A percentile compares a stretch with the other conserved stretches of the same genome.
phyloP scores from a whole-genome alignment of 2,113 vertebrate genomes.

The Osmerus mordax region DNA sequence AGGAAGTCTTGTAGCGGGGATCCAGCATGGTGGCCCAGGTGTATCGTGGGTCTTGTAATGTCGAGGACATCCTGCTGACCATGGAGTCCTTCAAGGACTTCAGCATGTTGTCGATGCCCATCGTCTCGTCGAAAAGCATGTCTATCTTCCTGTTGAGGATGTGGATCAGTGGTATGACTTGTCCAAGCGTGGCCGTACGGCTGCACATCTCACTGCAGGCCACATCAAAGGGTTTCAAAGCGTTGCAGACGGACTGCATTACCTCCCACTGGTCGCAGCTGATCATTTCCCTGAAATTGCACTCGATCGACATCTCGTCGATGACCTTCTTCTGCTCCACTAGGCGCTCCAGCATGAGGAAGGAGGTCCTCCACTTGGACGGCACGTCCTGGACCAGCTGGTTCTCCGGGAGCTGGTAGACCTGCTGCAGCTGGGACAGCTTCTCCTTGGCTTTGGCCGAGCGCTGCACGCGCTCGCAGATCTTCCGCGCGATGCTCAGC shows the following conservation, averaged over 20 bases:
- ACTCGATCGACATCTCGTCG: conserved; percentile 89
- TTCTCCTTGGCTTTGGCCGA: conserved; percentile 87
- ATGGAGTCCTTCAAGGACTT: conserved; percentile 90
- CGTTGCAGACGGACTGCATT: conserved; percentile 92
- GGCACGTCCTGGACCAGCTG: conserved; percentile 90
- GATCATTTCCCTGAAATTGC: conserved; percentile 91
- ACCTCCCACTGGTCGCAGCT: conserved; percentile 98
- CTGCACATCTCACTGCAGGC: conserved; percentile 91
- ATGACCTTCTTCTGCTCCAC: conserved; percentile 92
- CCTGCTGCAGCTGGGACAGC: conserved; percentile 82
- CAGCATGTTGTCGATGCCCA: conserved; percentile 97
- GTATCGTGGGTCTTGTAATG: conserved; percentile 86
- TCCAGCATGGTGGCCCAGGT: conserved; percentile 94
- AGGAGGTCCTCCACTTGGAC: conserved; percentile 90
- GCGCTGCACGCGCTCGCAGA: conserved; percentile 90
- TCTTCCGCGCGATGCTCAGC: conserved; percentile 90
- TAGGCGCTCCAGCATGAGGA: conserved; percentile 92
- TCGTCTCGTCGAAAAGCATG: conserved; percentile 92
- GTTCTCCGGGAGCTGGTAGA: conserved; percentile 85
- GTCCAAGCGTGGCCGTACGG: conserved; percentile 86
- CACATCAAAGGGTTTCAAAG: conserved; percentile 90
- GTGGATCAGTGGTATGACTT: conserved; percentile 97
- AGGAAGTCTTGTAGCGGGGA: conserved; percentile 92
- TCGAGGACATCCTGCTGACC: conserved; percentile 85
- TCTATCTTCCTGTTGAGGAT: conserved; percentile 93